Evolutionary conservation across 2,888 invertebrate genomes (phyloP).

Genomic region (Liopterus haemorrhoidalis): DNA sequence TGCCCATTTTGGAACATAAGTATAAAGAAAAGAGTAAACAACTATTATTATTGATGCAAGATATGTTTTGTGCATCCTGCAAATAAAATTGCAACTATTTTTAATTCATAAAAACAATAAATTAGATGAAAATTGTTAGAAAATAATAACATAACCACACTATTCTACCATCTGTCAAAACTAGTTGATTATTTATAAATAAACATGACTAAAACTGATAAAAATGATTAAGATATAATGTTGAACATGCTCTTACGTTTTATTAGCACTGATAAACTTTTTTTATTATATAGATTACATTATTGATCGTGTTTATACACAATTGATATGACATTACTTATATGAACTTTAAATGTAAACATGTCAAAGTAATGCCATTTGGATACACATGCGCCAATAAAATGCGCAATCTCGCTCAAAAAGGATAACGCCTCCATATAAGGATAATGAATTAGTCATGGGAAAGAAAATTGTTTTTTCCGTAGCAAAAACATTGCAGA

Average conservation of each 20-base stretch:
- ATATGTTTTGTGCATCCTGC: constrained; percentile 35
- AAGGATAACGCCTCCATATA: no score
- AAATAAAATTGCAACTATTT: constrained; percentile 22
- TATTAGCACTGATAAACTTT: constrained; percentile 10
- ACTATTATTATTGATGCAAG: constrained; percentile 30
- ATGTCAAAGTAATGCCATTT: no score
- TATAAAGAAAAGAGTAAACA: no score
- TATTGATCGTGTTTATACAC: constrained; percentile 20
- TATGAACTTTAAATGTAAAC: constrained; percentile 23
- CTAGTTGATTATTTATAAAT: no score
- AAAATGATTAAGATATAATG: constrained; percentile 11
- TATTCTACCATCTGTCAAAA: no score
- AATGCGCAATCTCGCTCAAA: no score
- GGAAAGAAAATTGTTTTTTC: no score
- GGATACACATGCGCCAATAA: no score
- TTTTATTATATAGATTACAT: constrained; percentile 16
- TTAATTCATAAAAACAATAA: constrained; percentile 19
- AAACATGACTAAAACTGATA: no score
- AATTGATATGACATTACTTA: constrained; percentile 20
- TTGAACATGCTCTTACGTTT: constrained; percentile 15
- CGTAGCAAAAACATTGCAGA: no score
- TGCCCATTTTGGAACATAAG: constrained; percentile 37
- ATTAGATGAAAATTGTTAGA: no score
- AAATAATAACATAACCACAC: constrained; percentile 18
- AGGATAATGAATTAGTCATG: no score